These are phyloP conservation scores for Arothron firmamentum DNA, from an alignment of 2,113 vertebrate genomes.

Conservation along the genomic window DNA sequence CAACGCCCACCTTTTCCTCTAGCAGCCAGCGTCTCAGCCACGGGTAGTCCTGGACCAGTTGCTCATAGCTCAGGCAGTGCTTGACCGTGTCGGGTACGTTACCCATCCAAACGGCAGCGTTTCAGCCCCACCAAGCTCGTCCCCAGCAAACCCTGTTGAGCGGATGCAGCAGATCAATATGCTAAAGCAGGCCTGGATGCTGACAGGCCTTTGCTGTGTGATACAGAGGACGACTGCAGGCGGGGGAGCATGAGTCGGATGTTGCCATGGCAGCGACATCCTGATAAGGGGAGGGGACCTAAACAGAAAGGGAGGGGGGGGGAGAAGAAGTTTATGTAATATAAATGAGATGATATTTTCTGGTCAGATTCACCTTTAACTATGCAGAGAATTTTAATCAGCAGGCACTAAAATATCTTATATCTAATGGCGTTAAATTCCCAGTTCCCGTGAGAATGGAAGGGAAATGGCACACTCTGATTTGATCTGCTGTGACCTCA, in stretches of 20 bases:
- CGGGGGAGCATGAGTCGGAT: conserved; percentile 66
- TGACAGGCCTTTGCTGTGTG: conserved; percentile 26
- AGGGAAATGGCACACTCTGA: conserved; percentile 62
- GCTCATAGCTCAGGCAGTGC: conserved; percentile 87
- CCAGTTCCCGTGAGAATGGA: conserved; percentile 38
- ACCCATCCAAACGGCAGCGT: conserved; percentile 75
- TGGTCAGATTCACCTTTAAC: not conserved
- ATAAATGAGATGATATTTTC: not conserved
- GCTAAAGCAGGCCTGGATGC: conserved; percentile 24
- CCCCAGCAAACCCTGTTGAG: no score
- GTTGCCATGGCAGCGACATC: conserved; percentile 74
- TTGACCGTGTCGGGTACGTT: conserved; percentile 83
- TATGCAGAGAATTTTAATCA: conserved; percentile 17
- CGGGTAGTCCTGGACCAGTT: conserved; percentile 81
- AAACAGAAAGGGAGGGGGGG: conserved; percentile 14
- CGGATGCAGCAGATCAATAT: conserved; percentile 9
- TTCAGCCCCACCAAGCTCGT: not conserved
- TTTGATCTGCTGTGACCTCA: conserved; percentile 72
- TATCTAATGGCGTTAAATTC: conserved; percentile 23
- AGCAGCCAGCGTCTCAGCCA: conserved; percentile 75
- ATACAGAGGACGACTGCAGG: conserved; percentile 30
- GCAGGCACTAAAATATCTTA: conserved; percentile 7
- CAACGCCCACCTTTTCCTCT: conserved; percentile 72
- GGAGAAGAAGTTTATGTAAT: not conserved
- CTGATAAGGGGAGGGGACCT: conserved; percentile 30